Conservation (phyloP, 1,140 invertebrate species). For the Pachyrhynchus sulphureomaculatus region DNA sequence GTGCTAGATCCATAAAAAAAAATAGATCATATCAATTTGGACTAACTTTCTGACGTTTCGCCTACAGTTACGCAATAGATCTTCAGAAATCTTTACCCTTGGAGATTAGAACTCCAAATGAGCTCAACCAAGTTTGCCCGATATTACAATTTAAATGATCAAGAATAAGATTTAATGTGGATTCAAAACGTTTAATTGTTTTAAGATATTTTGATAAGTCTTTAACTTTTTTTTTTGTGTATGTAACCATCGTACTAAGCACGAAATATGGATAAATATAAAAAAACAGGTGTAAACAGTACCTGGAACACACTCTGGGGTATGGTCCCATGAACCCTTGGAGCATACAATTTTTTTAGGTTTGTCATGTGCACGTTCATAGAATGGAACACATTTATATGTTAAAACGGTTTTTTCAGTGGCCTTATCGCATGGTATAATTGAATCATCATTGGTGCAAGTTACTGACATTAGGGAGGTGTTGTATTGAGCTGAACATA, state of each 20-base stretch:
- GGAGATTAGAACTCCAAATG: no score
- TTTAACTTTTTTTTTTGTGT: no score
- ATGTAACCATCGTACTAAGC: not conserved
- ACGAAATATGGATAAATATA: not conserved
- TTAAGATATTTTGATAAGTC: no score
- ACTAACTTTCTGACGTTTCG: no score
- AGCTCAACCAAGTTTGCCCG: no score
- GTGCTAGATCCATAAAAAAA: no score
- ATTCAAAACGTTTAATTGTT: no score
- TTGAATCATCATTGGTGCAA: slow-evolving; percentile 19
- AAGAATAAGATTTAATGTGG: no score
- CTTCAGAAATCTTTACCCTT: no score
- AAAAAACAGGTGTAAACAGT: not conserved
- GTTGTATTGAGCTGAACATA: slow-evolving; percentile 14
- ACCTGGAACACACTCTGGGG: slow-evolving; percentile 33
- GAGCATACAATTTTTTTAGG: not conserved
- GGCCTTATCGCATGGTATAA: slow-evolving; percentile 31
- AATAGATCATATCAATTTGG: no score
- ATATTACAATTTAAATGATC: no score
- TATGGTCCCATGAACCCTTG: slow-evolving; percentile 29
- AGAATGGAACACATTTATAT: slow-evolving; percentile 34
- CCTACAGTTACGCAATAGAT: no score
- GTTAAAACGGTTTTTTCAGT: slow-evolving; percentile 23
- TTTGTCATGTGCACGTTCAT: slow-evolving; percentile 12
- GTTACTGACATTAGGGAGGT: slow-evolving; percentile 12